Conservation (phyloP, 1,140 invertebrate species). For the Eufriesea mexicana region DNA sequence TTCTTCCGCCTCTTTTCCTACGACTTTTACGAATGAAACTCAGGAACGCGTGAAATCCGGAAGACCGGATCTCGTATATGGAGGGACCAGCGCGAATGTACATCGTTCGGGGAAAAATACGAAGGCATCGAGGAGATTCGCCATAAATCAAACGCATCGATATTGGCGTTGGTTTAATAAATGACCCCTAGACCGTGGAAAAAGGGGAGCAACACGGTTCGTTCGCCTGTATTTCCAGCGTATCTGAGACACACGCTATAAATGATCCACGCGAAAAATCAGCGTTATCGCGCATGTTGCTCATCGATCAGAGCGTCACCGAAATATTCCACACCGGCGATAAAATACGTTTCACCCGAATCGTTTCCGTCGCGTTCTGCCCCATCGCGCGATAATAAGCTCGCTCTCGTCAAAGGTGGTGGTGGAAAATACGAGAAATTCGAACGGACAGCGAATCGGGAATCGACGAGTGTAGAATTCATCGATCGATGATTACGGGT, state of each 20-base stretch:
- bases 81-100: neutral
- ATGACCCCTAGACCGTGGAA: neutral
- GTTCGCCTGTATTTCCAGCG: neutral
- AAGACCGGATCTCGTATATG: neutral
- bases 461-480: neutral
- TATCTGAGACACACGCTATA: neutral
- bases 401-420: too few species aligned
- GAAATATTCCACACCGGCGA: neutral
- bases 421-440: too few species aligned
- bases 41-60: neutral
- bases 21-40: neutral
- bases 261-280: conserved; percentile 11
- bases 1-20: neutral
- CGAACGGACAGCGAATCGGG: too few species aligned
- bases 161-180: conserved; percentile 42
- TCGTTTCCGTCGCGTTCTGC: neutral
- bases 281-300: neutral
- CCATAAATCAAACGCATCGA: conserved; percentile 44
- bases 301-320: neutral
- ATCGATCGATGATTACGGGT: neutral
- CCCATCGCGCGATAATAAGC: neutral
- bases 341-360: neutral
- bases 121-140: neutral
- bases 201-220: neutral
- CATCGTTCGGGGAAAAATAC: neutral